phyloP scores from a whole-genome alignment of 53 echinoderm and acorn worm genomes.

The Temnopleurus reevesii region DNA sequence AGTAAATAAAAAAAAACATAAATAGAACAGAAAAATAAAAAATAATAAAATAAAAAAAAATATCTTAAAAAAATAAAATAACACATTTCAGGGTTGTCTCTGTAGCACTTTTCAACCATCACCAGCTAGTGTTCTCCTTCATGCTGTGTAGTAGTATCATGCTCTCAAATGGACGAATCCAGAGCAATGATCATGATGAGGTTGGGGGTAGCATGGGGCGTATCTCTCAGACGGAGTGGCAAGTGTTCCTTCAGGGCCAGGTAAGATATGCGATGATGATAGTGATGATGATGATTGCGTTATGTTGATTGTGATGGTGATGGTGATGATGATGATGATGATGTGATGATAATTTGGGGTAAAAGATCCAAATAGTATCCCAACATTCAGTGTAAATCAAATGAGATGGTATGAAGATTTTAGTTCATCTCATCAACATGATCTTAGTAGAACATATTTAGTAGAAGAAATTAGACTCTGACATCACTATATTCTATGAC shows the following conservation, averaged over 20 bases:
- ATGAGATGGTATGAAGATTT: too few relatives aligned
- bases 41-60: too few relatives aligned
- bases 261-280: conserved; percentile 28
- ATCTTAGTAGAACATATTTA: too few relatives aligned
- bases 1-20: too few relatives aligned
- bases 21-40: too few relatives aligned
- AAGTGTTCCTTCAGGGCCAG: conserved; percentile 91
- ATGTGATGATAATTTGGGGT: neutral
- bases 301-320: neutral
- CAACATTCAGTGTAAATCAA: too few relatives aligned
- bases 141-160: conserved; percentile 89
- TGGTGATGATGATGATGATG: neutral
- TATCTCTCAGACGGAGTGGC: conserved; percentile 76
- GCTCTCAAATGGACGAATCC: conserved; percentile 74
- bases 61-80: too few relatives aligned
- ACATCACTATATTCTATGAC: neutral
- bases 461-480: neutral
- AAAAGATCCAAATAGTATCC: too few relatives aligned
- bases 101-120: conserved; percentile 81
- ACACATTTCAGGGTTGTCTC: conserved; percentile 83
- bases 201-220: conserved; percentile 67
- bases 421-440: too few relatives aligned
- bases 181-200: conserved; percentile 54
- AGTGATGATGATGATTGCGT: neutral
- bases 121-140: conserved; percentile 93